These are phyloP conservation scores for Rugalucina vietnamica DNA, from an alignment of 2,888 invertebrate genomes.

Conservation along the genomic window DNA sequence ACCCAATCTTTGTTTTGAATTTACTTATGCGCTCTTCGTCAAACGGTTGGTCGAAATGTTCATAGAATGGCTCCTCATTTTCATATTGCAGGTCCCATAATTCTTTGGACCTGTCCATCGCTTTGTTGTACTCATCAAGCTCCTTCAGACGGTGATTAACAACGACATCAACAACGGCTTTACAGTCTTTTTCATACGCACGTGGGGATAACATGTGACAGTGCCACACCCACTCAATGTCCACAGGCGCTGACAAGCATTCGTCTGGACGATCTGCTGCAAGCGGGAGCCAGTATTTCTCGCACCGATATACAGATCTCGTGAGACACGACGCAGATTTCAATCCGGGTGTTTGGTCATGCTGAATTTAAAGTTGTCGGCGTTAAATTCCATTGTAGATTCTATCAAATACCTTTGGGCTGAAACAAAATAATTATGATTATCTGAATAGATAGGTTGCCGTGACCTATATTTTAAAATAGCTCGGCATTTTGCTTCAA, in stretches of 20 bases:
- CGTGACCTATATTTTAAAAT: too few relatives aligned
- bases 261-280: slow-evolving; percentile 76
- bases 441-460: too few relatives aligned
- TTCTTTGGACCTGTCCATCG: slow-evolving; percentile 37
- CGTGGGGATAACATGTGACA: slow-evolving; percentile 82
- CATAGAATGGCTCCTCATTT: slow-evolving; percentile 65
- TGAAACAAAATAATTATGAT: too few relatives aligned
- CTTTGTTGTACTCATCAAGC: slow-evolving; percentile 64
- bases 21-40: neutral
- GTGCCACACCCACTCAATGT: slow-evolving; percentile 85
- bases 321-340: slow-evolving; percentile 79
- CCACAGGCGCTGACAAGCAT: slow-evolving; percentile 83
- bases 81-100: slow-evolving; percentile 71
- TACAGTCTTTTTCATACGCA: slow-evolving; percentile 76
- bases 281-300: slow-evolving; percentile 84
- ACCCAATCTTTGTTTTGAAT: slow-evolving; percentile 67
- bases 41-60: slow-evolving; percentile 26
- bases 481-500: too few relatives aligned
- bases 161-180: slow-evolving; percentile 69
- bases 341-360: slow-evolving; percentile 63
- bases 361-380: neutral
- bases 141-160: slow-evolving; percentile 83
- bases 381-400: too few relatives aligned
- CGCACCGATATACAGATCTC: slow-evolving; percentile 84
- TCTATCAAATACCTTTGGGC: too few relatives aligned